Conservation (phyloP, 2,888 invertebrate genomes). For the Sarcophaga subvicina region DNA sequence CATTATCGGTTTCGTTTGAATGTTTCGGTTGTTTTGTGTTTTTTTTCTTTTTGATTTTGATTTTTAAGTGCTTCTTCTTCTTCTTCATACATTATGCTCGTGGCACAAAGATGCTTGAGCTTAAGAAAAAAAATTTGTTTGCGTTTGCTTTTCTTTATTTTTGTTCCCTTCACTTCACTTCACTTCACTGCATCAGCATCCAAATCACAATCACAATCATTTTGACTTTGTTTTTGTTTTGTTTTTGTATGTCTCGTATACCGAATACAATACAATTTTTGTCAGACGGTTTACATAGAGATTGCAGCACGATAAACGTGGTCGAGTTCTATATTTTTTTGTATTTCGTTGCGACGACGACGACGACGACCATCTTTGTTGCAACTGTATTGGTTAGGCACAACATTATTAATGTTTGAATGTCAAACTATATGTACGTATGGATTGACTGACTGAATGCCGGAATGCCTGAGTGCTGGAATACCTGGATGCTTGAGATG, state of each 20-base stretch:
- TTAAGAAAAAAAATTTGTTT: constrained; percentile 18
- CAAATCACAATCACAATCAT: not conserved
- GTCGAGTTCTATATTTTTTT: constrained; percentile 45
- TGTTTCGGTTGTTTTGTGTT: not conserved
- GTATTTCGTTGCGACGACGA: not conserved
- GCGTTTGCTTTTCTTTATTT: not conserved
- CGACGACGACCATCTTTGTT: not conserved
- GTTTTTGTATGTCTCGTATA: too few relatives aligned
- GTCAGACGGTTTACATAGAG: constrained; percentile 52
- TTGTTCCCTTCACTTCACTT: too few relatives aligned
- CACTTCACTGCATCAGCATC: not conserved
- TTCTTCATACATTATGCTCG: constrained; percentile 52
- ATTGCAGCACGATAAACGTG: constrained; percentile 66
- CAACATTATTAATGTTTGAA: constrained; percentile 50
- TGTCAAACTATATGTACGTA: constrained; percentile 39
- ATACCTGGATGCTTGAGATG: constrained; percentile 46
- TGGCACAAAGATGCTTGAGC: constrained; percentile 57
- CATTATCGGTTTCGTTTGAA: constrained; percentile 8
- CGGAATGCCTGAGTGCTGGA: not conserved
- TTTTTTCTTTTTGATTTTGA: constrained; percentile 8
- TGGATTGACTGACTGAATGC: constrained; percentile 33
- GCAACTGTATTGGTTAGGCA: constrained; percentile 39
- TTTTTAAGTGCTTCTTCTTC: constrained; percentile 32
- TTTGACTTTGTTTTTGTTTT: constrained; percentile 5
- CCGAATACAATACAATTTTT: not conserved